Evolutionary conservation across 2,888 invertebrate species (phyloP), one percentile per base, ranked within the genome.

Genomic region (Pristionchus arcanus): DNA sequence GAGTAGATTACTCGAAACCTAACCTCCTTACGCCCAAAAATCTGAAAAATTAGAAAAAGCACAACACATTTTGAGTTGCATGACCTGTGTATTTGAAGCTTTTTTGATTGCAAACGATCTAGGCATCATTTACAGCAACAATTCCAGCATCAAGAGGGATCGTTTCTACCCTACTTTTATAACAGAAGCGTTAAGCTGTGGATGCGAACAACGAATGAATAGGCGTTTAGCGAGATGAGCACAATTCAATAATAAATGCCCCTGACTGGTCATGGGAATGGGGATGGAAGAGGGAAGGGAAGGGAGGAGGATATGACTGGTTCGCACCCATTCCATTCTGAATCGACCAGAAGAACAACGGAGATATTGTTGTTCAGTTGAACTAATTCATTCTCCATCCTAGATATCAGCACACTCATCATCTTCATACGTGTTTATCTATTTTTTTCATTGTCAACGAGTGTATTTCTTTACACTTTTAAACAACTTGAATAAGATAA

Each of bases 191-290:
- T 7, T 21, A 2, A 59, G 28, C 66, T 21, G 0, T 28, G 21
- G 2, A 74, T 15, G 2, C 74, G 31, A n/a, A 34, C 74, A 37
- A 3, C 37, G 21, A 74, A 34, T 74, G 16, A 37, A 74, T 74
- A 66, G 34, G 74, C 21, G 74, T 66, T 28, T 31, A 74, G 74
- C 31, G 34, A n/a, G n/a, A 15, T 21, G 11, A 19, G 0, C 21
- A 21, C n/a, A 5, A 21, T 42, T 25, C n/a, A 77, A 77, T 42
- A 77, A 77, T 77, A 49, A 77, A 77, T 77, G 77, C 25, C 77
- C 25, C 25, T 77, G 77, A 77, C 77, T 77, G 77, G 42, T 42
- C 49, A 42, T 42, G 74, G 19, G 34, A 74, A 74, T 49, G 77
- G 25, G 31, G 25, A 63, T 19, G n/a, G 63, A 63, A 63, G 68